Base-by-base conservation (phyloP, 2,797 vertebrate species). In the Danionella dracula region DNA sequence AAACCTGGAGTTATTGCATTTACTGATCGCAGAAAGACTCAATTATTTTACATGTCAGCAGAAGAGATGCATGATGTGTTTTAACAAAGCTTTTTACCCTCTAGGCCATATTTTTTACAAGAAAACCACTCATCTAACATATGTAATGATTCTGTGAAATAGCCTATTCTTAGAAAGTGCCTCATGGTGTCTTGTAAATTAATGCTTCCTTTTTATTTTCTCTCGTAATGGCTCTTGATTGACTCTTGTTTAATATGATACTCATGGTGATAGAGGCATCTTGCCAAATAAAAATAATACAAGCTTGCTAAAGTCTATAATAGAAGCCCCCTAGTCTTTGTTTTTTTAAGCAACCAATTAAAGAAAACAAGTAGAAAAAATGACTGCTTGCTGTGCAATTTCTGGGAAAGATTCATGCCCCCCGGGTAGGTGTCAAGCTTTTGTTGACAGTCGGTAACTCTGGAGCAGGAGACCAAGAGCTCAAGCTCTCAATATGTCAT, bases 401-500 rank as follows among this genome's bases (percentile, higher is more conserved):
- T 56, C 32, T 56, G 29, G 51, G 51, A 65, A 40, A 17, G 8
- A 16, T 55, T 46, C 8, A 48, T 66, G 51, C 51, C 42, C 37
- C 17, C 17, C 44, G 16, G 23, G 42, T 68, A 23, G 58, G 19
- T 54, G 48, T 64, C 37, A 66, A 66, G 42, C 51, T 38, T 31
- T 32, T 71, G 53, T 53, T 35, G 31, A 46, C 50, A 1, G 8
- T 42, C 32, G 48, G 51, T 20, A 67, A 70, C 51, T 70, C 40
- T 72, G 40, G 20, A 58, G 49, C 23, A 13, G 41, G 64, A 66
- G 45, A 66, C 44, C 38, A 54, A 54, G 41, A 49, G 54, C 60
- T 21, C 60, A 27, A 51, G 19, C 61, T 34, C 54, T 68, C 57
- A 60, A 57, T 73, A 68, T 15, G 35, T 19, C 50, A 32, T 12